Evolutionary conservation across 2,797 vertebrate genomes (phyloP).

Genomic region (Australoheros facetus): DNA sequence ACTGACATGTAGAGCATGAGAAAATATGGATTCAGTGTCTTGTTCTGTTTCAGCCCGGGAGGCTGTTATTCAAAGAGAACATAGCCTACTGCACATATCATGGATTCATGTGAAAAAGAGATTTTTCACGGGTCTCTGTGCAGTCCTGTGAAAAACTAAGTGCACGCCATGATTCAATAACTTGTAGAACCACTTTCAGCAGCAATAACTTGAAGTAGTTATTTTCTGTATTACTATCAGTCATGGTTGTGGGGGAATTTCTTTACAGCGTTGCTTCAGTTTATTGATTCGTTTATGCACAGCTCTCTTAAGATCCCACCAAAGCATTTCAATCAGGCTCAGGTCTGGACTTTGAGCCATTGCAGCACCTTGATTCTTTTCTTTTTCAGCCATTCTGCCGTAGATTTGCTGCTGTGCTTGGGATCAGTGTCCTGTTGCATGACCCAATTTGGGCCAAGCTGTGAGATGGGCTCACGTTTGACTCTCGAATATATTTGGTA

Average conservation of each 20-base stretch:
- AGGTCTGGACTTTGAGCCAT: neutral
- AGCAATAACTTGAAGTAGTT: rapidly evolving
- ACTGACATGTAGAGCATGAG: neutral
- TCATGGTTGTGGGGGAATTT: neutral
- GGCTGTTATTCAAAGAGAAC: slow-evolving; percentile 2
- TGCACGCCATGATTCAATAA: neutral
- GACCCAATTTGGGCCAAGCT: neutral
- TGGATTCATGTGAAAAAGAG: neutral
- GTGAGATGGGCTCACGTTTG: neutral
- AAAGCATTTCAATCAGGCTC: neutral
- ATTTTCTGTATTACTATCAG: neutral
- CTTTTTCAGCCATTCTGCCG: rapidly evolving
- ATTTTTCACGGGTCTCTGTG: neutral
- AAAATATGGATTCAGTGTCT: neutral
- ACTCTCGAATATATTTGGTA: rapidly evolving
- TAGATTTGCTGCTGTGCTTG: too few species aligned
- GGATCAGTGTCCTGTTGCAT: neutral
- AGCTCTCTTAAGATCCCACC: neutral
- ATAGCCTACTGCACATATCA: neutral
- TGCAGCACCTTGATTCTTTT: neutral
- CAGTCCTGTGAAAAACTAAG: slow-evolving; percentile 1
- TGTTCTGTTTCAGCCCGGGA: neutral
- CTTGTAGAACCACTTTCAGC: neutral
- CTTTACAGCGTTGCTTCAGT: rapidly evolving
- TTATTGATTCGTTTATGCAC: neutral